Conservation (phyloP, 2,797 vertebrate species). For the Emys orbicularis region DNA sequence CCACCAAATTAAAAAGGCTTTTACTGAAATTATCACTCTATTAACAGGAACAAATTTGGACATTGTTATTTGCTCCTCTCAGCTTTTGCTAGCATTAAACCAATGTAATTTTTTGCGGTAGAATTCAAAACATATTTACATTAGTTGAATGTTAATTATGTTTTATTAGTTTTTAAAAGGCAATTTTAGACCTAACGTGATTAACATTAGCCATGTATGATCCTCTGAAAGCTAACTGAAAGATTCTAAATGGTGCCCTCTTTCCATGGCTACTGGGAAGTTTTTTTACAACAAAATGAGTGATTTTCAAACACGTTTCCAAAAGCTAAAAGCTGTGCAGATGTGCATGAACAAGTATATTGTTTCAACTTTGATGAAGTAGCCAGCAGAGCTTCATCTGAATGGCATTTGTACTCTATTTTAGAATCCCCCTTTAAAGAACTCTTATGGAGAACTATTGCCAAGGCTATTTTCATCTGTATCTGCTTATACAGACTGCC, state of each 20-base stretch:
- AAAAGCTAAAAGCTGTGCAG: neutral
- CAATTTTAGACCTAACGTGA: constrained; percentile 26
- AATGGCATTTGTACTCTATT: neutral
- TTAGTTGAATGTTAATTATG: constrained; percentile 53
- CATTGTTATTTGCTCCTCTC: constrained; percentile 31
- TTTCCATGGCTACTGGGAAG: neutral
- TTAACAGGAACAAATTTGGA: constrained; percentile 48
- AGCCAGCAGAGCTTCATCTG: neutral
- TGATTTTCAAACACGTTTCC: neutral
- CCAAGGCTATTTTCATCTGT: too few relatives aligned
- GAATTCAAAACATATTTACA: constrained; percentile 46
- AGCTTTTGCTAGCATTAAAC: constrained; percentile 40
- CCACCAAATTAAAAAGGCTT: constrained; percentile 59
- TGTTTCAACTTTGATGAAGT: neutral
- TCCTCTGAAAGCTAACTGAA: constrained; percentile 11
- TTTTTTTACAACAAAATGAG: neutral
- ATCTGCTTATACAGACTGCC: neutral
- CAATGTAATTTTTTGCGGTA: constrained; percentile 50
- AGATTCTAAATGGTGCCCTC: constrained; percentile 24
- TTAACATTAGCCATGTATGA: neutral
- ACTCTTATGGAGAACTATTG: neutral
- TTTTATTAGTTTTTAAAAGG: constrained; percentile 63
- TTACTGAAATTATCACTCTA: constrained; percentile 61
- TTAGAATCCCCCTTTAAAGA: neutral
- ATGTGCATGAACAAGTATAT: neutral